phyloP scores from a whole-genome alignment of 2,113 vertebrate genomes.

The Bucco capensis region DNA sequence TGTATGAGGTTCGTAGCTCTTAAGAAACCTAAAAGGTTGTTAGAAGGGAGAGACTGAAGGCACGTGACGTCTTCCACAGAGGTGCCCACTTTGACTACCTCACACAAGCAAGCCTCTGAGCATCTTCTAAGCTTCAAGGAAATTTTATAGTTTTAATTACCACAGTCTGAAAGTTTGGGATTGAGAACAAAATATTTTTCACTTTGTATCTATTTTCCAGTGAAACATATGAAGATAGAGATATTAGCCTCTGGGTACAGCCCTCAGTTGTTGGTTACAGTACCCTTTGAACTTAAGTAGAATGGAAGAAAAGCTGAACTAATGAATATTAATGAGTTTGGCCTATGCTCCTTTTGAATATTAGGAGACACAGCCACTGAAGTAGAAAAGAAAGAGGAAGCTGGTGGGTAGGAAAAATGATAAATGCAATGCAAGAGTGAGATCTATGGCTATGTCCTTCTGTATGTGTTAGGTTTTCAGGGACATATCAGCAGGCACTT shows the following conservation, averaged over 20 bases:
- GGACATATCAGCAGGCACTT: neutral
- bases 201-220: neutral
- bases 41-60: neutral
- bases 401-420: neutral
- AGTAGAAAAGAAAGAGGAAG: neutral
- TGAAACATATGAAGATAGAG: neutral
- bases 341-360: neutral
- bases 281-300: neutral
- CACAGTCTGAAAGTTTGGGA: neutral
- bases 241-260: neutral
- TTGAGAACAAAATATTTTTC: neutral
- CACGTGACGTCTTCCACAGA: neutral
- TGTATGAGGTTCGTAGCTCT: accelerated
- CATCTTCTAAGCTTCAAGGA: neutral
- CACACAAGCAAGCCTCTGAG: neutral
- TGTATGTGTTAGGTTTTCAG: neutral
- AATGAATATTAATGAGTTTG: neutral
- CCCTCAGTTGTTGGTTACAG: neutral
- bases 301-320: neutral
- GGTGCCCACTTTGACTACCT: neutral
- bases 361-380: neutral
- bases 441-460: neutral
- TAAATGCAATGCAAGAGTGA: neutral
- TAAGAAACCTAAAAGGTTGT: neutral
- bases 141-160: neutral